A percentile compares a stretch with the other conserved stretches of the same genome.
Conservation (phyloP, 2,888 invertebrate species). For the Apotomis betuletana region DNA sequence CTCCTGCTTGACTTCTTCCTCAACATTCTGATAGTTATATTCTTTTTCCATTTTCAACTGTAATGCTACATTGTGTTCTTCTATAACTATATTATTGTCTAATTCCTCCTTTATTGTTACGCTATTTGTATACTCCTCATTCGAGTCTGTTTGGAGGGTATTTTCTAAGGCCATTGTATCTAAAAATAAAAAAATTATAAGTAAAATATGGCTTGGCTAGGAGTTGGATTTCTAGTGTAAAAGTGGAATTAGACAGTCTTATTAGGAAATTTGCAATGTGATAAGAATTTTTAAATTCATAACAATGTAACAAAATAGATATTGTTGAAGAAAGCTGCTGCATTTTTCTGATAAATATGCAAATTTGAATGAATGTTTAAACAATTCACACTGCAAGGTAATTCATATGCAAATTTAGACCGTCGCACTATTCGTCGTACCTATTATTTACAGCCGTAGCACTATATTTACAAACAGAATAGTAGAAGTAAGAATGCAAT, state of each 20-base stretch:
- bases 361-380: constrained; percentile 20
- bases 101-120: constrained; percentile 59
- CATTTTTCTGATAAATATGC: constrained; percentile 31
- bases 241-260: background rate
- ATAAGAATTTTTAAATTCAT: background rate
- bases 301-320: background rate
- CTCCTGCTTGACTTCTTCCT: constrained; percentile 31
- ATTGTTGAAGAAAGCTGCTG: background rate
- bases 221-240: background rate
- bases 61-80: constrained; percentile 34
- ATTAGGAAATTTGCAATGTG: background rate
- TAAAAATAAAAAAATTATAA: constrained; percentile 5
- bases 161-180: constrained; percentile 27
- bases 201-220: background rate
- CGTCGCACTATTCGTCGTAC: background rate
- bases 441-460: constrained; percentile 1
- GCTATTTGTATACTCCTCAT: constrained; percentile 31
- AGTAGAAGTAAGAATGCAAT: background rate
- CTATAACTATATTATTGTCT: constrained; percentile 37
- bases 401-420: constrained; percentile 36
- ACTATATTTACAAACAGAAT: constrained; percentile 38
- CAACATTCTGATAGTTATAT: constrained; percentile 17
- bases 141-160: constrained; percentile 23
- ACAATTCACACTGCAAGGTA: background rate
- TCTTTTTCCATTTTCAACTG: constrained; percentile 29